A percentile compares a stretch with the other conserved stretches of the same genome.
These are phyloP conservation scores for Drosophila triauraria DNA, from an alignment of 1,140 invertebrate species.

Conservation along the genomic window DNA sequence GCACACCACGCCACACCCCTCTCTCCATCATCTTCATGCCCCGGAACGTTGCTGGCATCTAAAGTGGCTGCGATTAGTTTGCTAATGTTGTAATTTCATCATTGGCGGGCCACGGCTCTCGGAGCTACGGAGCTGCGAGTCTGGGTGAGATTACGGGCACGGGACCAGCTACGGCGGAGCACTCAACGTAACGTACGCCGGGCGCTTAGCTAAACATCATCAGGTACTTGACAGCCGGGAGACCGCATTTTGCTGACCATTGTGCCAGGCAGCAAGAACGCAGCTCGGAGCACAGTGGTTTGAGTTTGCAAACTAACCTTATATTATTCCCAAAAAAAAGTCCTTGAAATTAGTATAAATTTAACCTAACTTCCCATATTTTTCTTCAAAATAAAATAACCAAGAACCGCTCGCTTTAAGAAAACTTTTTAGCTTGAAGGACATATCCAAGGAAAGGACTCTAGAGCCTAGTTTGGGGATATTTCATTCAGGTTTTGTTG, in stretches of 20 bases:
- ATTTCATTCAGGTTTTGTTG: background rate
- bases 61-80: conserved; percentile 83
- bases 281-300: conserved; percentile 26
- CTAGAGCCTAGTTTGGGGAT: background rate
- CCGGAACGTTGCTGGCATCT: conserved; percentile 70
- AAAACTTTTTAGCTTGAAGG: background rate
- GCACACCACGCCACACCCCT: background rate
- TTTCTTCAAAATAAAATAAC: background rate
- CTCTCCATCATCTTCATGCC: conserved; percentile 9
- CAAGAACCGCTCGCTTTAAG: background rate
- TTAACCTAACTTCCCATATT: background rate
- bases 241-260: conserved; percentile 66
- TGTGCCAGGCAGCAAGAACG: conserved; percentile 25
- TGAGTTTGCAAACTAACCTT: background rate
- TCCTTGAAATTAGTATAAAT: background rate
- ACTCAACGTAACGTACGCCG: conserved; percentile 49
- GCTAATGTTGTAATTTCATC: conserved; percentile 84
- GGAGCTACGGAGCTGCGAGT: background rate
- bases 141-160: conserved; percentile 6
- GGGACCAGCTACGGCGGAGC: conserved; percentile 18
- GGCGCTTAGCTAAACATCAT: conserved; percentile 77
- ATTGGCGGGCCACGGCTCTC: conserved; percentile 43
- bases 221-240: conserved; percentile 76
- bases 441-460: background rate
- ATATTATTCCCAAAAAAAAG: too few relatives aligned